phyloP scores from a whole-genome alignment of 2,797 vertebrate species.

The Cirrhinus molitorella region DNA sequence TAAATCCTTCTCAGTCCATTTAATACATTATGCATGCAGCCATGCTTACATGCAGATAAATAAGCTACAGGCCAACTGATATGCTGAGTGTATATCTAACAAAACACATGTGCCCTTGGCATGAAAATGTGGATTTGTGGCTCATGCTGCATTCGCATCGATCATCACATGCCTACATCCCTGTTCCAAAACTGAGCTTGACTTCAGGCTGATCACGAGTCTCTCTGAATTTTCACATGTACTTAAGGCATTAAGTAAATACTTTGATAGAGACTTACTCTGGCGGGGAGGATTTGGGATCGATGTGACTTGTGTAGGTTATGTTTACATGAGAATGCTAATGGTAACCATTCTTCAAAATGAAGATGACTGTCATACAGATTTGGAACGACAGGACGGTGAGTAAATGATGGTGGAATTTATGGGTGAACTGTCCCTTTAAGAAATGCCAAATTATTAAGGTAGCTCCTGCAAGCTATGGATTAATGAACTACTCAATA shows the following conservation, averaged over 20 bases:
- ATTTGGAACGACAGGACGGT: not conserved
- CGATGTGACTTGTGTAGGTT: not conserved
- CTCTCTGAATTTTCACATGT: conserved; percentile 12
- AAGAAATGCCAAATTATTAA: not conserved
- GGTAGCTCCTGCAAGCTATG: not conserved
- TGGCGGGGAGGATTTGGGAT: not conserved
- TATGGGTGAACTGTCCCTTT: not conserved
- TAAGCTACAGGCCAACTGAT: conserved; percentile 40
- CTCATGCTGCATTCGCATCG: conserved; percentile 13
- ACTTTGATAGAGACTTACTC: not conserved
- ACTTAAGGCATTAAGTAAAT: conserved; percentile 1
- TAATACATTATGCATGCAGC: conserved; percentile 55
- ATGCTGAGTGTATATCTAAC: conserved; percentile 43
- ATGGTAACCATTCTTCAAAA: not conserved
- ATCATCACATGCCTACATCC: not conserved
- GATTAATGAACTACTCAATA: not conserved
- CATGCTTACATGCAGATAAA: conserved; percentile 51
- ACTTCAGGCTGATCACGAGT: not conserved
- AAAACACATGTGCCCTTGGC: conserved; percentile 42
- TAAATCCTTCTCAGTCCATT: conserved; percentile 60
- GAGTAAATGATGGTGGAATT: not conserved
- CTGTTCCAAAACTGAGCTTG: not conserved
- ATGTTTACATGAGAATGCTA: not conserved
- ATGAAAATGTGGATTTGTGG: conserved; percentile 11
- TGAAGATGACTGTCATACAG: not conserved